Evolutionary conservation across 2,113 vertebrate genomes (phyloP).

Genomic region (Phycodurus eques): DNA sequence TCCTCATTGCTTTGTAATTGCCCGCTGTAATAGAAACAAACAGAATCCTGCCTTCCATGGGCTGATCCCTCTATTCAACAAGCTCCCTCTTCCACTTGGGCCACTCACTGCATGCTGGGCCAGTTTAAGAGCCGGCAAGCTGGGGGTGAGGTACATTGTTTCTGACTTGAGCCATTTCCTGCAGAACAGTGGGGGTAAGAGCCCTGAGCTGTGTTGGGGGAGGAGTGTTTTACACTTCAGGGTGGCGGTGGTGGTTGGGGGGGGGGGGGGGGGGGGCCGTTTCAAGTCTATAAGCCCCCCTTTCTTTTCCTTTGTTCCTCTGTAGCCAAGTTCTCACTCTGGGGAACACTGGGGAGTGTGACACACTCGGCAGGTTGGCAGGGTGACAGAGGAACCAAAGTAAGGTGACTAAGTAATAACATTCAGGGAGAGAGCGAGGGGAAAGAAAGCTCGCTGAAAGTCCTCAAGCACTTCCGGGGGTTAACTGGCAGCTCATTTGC

Average conservation of each 20-base stretch:
- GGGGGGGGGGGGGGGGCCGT: slow-evolving; percentile 42
- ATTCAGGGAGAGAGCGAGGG: slow-evolving; percentile 58
- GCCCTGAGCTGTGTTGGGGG: slow-evolving; percentile 69
- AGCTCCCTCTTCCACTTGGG: slow-evolving; percentile 60
- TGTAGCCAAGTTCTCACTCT: slow-evolving; percentile 73
- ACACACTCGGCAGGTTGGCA: slow-evolving; percentile 68
- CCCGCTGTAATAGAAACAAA: slow-evolving; percentile 73
- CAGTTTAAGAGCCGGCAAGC: slow-evolving; percentile 67
- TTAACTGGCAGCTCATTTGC: slow-evolving; percentile 36
- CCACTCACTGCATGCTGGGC: slow-evolving; percentile 71
- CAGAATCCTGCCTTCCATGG: slow-evolving; percentile 65
- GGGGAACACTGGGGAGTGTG: slow-evolving; percentile 70
- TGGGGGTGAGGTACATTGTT: slow-evolving; percentile 74
- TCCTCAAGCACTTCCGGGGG: slow-evolving; percentile 37
- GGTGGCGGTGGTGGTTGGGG: slow-evolving; percentile 54
- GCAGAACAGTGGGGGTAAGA: slow-evolving; percentile 75
- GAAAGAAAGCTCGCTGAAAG: slow-evolving; percentile 39
- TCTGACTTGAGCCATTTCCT: slow-evolving; percentile 76
- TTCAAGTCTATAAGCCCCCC: slow-evolving; percentile 77
- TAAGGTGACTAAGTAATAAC: slow-evolving; percentile 68
- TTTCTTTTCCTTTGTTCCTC: slow-evolving; percentile 74
- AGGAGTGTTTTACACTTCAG: slow-evolving; percentile 76
- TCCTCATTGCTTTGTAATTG: slow-evolving; percentile 70
- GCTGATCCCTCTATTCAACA: slow-evolving; percentile 69
- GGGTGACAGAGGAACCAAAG: slow-evolving; percentile 64